Evolutionary conservation across 2,797 vertebrate species (phyloP), one percentile per base, ranked within the genome.

Genomic region (Tolypeutes matacus): DNA sequence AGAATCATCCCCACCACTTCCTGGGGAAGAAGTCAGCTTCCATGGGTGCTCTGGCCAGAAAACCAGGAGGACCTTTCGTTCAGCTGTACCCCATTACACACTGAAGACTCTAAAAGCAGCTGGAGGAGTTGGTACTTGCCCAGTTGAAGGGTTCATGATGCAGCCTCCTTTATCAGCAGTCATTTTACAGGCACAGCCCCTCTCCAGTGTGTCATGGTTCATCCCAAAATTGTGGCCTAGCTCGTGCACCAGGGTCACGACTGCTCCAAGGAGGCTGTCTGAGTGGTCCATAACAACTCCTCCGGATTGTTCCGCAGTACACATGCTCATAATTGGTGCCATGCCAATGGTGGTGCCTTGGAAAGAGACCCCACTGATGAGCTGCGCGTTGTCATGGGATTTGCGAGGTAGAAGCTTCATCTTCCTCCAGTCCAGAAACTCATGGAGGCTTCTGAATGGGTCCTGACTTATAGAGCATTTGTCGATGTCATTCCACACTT

Each of bases 321-420:
- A 99, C 99, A 99, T 99, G 96, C 99, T 99, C 99, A 99, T 99
- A 97, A 99, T 99, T 67, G 99, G 99, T 0, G 99, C 99, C 99
- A 99, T 99, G 93, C 99, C 99, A 17, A 99, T 99, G 97, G 99
- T 99, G 23, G 99, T 99, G 56, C 99, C 99, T 98, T 99, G 99
- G 98, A 99, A 99, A 97, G 99, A 99, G 56, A 99, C 99, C 51
- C 99, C 99, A 29, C 99, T 99, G 98, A 99, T 99, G 0, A 99
- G 99, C 98, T 99, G 99, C 0, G 99, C 99, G 0, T 99, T 99
- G 98, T 99, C 99, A 0, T 99, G 99, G 9, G 99, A 98, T 98
- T 99, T 99, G 91, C 98, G 99, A 95, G 99, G 99, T 77, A 99
- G 98, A 86, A 99, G 98, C 96, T 99, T 99, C 80, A 99, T 98